Conservation (phyloP, 1,140 invertebrate species). For the Zaprionus ghesquierei region DNA sequence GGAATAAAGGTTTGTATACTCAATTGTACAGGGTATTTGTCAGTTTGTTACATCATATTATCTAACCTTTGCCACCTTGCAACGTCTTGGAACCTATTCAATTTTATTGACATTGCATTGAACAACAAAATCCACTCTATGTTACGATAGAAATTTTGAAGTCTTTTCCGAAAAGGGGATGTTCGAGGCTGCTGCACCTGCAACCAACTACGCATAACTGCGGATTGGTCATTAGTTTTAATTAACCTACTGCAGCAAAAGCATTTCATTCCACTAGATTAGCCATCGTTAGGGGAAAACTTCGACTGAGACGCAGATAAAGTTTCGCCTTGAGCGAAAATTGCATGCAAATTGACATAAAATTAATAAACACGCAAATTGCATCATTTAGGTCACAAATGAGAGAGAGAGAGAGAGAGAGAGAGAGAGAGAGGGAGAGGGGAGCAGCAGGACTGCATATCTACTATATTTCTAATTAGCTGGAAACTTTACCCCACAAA, state of each 20-base stretch:
- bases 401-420: neutral
- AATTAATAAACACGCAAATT: slow-evolving; percentile 78
- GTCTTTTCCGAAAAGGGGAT: neutral
- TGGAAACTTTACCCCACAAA: slow-evolving; percentile 62
- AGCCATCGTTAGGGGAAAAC: slow-evolving; percentile 43
- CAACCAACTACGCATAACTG: slow-evolving; percentile 13
- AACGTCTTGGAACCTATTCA: slow-evolving; percentile 33
- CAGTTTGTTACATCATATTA: neutral
- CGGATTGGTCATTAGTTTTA: slow-evolving; percentile 63
- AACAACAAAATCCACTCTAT: slow-evolving; percentile 70
- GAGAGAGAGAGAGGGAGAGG: too few species aligned
- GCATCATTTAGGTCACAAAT: slow-evolving; percentile 15
- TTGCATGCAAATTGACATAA: slow-evolving; percentile 78
- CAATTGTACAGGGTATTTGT: neutral
- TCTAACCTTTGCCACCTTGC: slow-evolving; percentile 60
- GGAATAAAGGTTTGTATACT: neutral
- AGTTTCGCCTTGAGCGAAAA: slow-evolving; percentile 65
- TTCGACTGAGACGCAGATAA: slow-evolving; percentile 36
- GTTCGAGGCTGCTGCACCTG: slow-evolving; percentile 24
- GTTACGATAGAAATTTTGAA: slow-evolving; percentile 32
- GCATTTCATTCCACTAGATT: slow-evolving; percentile 60
- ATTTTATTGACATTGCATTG: slow-evolving; percentile 66
- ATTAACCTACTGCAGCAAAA: slow-evolving; percentile 50
- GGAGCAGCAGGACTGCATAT: neutral
- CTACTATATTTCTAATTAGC: slow-evolving; percentile 59